A percentile compares a stretch with the other conserved stretches of the same genome.
Conservation (phyloP, 2,797 vertebrate genomes). For the Gallinago solitaria region DNA sequence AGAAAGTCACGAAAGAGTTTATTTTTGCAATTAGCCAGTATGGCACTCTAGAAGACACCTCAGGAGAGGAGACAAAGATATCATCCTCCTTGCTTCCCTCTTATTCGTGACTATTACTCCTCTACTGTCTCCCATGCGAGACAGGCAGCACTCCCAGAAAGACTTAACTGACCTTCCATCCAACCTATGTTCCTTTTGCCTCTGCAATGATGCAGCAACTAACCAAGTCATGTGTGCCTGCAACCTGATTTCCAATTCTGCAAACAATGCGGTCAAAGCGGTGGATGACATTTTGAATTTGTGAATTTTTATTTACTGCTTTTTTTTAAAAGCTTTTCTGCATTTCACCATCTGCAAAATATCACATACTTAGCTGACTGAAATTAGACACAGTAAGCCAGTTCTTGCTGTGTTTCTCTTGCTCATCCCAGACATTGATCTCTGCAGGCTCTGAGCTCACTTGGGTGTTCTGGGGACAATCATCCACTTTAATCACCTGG, state of each 20-base stretch:
- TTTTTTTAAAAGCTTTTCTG: not conserved
- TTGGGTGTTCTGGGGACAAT: slow-evolving; percentile 73
- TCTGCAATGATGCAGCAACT: not conserved
- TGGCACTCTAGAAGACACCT: not conserved
- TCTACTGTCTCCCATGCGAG: not conserved
- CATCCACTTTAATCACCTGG: slow-evolving; percentile 76
- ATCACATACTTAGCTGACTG: slow-evolving; percentile 87
- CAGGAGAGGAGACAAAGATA: not conserved
- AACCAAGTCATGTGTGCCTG: not conserved
- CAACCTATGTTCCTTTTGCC: not conserved
- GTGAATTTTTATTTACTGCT: not conserved
- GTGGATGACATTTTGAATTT: not conserved
- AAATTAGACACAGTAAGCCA: slow-evolving; percentile 86
- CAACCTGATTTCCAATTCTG: not conserved
- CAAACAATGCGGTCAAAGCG: not conserved
- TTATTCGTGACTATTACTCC: not conserved
- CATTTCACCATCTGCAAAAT: not conserved
- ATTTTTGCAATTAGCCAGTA: not conserved
- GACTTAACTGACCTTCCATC: not conserved
- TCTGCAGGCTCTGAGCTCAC: slow-evolving; percentile 71
- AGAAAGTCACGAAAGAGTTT: not conserved
- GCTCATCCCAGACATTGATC: slow-evolving; percentile 57
- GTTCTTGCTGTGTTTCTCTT: slow-evolving; percentile 72
- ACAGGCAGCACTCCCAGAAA: not conserved
- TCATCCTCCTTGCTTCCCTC: not conserved